Base-by-base conservation (phyloP, 2,888 invertebrate species). In the Drosophila acutilabella region DNA sequence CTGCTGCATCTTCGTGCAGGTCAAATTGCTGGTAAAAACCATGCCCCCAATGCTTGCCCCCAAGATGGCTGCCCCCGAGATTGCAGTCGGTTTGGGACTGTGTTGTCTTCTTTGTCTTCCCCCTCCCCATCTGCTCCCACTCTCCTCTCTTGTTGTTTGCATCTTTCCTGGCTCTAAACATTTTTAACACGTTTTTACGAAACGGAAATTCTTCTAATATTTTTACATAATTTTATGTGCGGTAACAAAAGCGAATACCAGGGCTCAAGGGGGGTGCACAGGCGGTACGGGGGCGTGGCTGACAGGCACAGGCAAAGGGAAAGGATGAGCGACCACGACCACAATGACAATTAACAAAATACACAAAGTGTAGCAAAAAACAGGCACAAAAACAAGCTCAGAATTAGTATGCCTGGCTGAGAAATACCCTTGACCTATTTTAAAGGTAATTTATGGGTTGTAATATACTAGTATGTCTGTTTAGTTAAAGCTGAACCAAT, bases 1-100 rank as follows among this genome's bases (percentile, higher is more conserved):
- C 71, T 71, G 81, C 64, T 68, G 81, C 81, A 71, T 86, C 83
- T 86, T 81, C 78, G 71, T 80, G 80, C 67, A 60, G 72, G 59
- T 67, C 64, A 67, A 71, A 67, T 53, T 64, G 74, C 47, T 52
- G 61, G 20, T 69, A 47, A 50, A 30, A 72, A 60, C 71, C 60
- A 40, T 66, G 58, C 57, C 71, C 51, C 74, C 45, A 13, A 36
- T 57, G 42, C 41, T 16, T 38, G 45, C 18, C 53, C 42, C 45
- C 44, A 8, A 14, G 20, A 26, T 36, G 30, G 7, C 2, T 30
- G 30, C 30, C 30, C 30, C 30, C 30, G 45, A 14, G 50, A 36
- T 11, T 36, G 13, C 36, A 13, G 11, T 13, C 4, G 6, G 30
- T 30, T 36, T 36, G n/a, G 41, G 30, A 40, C 38, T 50, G 33